Conservation (phyloP, 2,888 invertebrate genomes). For the Dasysyrphus tricinctus region DNA sequence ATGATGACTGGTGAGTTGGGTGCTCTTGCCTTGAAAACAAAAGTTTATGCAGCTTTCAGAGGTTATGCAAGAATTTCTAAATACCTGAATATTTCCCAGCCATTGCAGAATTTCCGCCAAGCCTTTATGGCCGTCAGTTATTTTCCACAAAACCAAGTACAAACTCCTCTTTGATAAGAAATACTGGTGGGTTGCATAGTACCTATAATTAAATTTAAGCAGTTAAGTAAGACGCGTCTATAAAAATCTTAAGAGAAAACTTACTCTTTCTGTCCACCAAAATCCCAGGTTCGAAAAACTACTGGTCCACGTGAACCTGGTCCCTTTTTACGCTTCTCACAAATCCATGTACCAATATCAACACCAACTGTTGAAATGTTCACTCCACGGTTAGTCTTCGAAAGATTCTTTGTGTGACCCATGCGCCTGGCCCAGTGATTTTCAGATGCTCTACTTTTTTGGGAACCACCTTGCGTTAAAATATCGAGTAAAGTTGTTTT, state of each 20-base stretch:
- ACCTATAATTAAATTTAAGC: conserved; percentile 84
- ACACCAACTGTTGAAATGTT: conserved; percentile 98
- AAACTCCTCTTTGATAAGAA: conserved; percentile 97
- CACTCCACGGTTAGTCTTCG: conserved; percentile 89
- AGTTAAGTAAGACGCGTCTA: background rate
- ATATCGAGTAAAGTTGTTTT: conserved; percentile 97
- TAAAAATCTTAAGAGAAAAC: conserved; percentile 76
- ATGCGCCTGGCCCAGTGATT: conserved; percentile 98
- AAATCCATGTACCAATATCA: conserved; percentile 97
- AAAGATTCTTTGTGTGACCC: conserved; percentile 93
- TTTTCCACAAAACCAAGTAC: conserved; percentile 97
- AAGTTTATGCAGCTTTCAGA: background rate
- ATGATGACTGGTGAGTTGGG: conserved; percentile 98
- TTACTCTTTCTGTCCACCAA: conserved; percentile 97
- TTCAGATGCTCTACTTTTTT: conserved; percentile 85
- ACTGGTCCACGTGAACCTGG: conserved; percentile 91
- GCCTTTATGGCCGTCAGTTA: conserved; percentile 95
- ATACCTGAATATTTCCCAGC: conserved; percentile 94
- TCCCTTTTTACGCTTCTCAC: conserved; percentile 92
- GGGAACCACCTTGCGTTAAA: conserved; percentile 92
- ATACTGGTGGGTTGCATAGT: conserved; percentile 99
- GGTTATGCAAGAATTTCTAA: background rate
- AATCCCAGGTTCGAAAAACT: conserved; percentile 98
- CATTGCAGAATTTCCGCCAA: conserved; percentile 96
- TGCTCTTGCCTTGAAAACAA: conserved; percentile 88